These are phyloP conservation scores for Andrena bucephala DNA, from an alignment of 2,888 invertebrate species.

Conservation along the genomic window DNA sequence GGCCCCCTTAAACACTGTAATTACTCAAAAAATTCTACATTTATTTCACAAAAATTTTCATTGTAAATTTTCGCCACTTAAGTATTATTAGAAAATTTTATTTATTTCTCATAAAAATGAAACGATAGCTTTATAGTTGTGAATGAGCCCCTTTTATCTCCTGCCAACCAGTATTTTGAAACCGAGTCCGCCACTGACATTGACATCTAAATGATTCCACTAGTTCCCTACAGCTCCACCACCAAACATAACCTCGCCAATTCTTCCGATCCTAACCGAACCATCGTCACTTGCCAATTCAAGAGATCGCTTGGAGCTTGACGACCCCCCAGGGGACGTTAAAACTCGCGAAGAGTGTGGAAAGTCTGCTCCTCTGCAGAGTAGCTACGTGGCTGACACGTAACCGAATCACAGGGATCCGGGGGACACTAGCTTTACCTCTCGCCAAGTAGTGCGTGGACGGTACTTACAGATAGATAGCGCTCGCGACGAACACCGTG, in stretches of 20 bases:
- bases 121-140: too few relatives aligned
- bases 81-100: too few relatives aligned
- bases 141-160: too few relatives aligned
- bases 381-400: background rate
- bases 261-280: background rate
- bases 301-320: background rate
- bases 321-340: background rate
- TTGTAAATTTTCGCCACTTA: too few relatives aligned
- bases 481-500: constrained; percentile 75
- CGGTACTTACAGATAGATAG: constrained; percentile 75
- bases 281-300: background rate
- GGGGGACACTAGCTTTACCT: background rate
- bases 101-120: too few relatives aligned
- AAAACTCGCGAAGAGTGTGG: background rate
- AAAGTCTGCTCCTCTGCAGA: background rate
- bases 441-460: background rate
- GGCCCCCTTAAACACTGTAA: too few relatives aligned
- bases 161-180: background rate
- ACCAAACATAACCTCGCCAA: background rate
- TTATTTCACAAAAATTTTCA: too few relatives aligned
- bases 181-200: background rate
- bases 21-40: too few relatives aligned
- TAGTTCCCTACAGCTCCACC: too few relatives aligned
- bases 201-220: too few relatives aligned
- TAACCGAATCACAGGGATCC: background rate